Base-by-base conservation (phyloP, 1,140 invertebrate genomes). In the Bilobella aurantiaca region DNA sequence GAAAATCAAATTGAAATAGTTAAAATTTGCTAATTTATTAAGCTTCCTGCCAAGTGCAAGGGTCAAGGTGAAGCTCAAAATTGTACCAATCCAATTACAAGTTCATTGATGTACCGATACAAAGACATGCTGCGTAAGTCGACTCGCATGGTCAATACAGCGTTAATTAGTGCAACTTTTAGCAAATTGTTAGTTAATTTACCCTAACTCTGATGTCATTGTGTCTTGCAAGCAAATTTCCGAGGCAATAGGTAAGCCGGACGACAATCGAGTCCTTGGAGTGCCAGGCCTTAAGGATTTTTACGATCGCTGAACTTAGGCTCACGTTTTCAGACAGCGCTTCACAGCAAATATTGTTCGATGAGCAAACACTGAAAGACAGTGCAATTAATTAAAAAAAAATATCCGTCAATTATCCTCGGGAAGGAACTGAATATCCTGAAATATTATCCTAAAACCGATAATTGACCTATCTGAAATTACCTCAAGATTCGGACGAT, bases 401-500 rank as follows among this genome's bases (percentile, higher is more conserved):
- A 62, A 59, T 58, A 21, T 25, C 18, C 53, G 12, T 57, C n/a
- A 28, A 57, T 23, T 57, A 21, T 57, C 23, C 58, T 30, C 8
- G 31, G 8, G 8, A 59, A 14, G 23, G 12, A 59, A 14, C 31
- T n/a, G n/a, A n/a, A n/a, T n/a, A n/a, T n/a, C n/a, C n/a, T n/a
- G n/a, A n/a, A n/a, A n/a, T n/a, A n/a, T n/a, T n/a, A n/a, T 18
- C 29, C 28, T 31, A 58, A 8, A 8, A 3, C 21, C 27, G 23
- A 29, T 29, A 58, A 58, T 30, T 28, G 57, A 29, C 8, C 29
- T 28, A 3, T 5, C 1, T 62, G 58, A 62, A 68, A 67, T 74
- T 75, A 89, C 87, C 87, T 89, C 5, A 90, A 80, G 74, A 86
- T 89, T 71, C 87, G 78, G 0, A 86, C 85, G 1, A 88, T 84